Evolutionary conservation across 2,888 invertebrate species (phyloP).

Genomic region (Drosophila histrio): DNA sequence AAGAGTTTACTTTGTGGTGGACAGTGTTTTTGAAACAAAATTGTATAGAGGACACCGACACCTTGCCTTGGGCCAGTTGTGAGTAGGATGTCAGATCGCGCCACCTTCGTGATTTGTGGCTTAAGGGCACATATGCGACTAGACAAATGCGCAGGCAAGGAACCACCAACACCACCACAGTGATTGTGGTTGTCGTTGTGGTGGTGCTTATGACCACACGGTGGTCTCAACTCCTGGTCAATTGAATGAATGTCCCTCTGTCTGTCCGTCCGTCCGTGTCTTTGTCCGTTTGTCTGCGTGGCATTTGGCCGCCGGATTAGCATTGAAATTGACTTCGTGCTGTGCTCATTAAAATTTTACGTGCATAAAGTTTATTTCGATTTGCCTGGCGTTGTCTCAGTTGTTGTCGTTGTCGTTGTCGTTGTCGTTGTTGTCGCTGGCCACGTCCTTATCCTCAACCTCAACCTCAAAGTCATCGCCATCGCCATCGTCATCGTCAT

Average conservation of each 20-base stretch:
- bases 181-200: neutral
- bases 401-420: constrained; percentile 23
- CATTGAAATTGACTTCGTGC: constrained; percentile 79
- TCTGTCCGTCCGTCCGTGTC: constrained; percentile 6
- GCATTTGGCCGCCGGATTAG: constrained; percentile 73
- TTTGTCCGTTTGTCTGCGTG: constrained; percentile 41
- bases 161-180: neutral
- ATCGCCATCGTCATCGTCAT: constrained; percentile 15
- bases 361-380: constrained; percentile 79
- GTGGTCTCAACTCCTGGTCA: constrained; percentile 72
- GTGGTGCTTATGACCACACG: constrained; percentile 20
- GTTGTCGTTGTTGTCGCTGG: constrained; percentile 38
- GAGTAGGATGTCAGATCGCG: constrained; percentile 77
- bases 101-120: constrained; percentile 80
- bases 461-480: constrained; percentile 41
- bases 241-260: constrained; percentile 26
- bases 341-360: constrained; percentile 80
- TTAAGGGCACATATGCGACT: constrained; percentile 68
- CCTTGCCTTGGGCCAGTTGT: constrained; percentile 66
- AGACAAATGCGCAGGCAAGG: constrained; percentile 10
- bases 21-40: constrained; percentile 33
- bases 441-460: constrained; percentile 56
- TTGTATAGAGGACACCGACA: constrained; percentile 45
- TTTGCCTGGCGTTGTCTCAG: constrained; percentile 57
- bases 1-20: constrained; percentile 13